Conservation (phyloP, 2,888 invertebrate species). For the Harpagoxenus sublaevis region DNA sequence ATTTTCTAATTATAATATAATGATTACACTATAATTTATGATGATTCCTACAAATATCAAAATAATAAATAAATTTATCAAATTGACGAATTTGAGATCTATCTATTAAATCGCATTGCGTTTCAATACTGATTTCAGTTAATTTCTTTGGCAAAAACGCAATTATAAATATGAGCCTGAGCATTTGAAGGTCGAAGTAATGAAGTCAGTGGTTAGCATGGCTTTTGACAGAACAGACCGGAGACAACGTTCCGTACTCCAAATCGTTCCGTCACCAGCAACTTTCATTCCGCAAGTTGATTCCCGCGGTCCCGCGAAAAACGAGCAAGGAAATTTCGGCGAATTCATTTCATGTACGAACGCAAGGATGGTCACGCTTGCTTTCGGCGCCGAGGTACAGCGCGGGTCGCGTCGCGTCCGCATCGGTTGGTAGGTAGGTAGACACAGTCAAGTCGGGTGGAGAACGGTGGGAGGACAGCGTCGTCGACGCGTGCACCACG, state of each 20-base stretch:
- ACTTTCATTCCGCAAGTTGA: conserved; percentile 35
- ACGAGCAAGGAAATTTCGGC: conserved; percentile 56
- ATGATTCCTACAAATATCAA: too few relatives aligned
- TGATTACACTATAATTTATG: too few relatives aligned
- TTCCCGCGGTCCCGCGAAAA: conserved; percentile 34
- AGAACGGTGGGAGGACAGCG: conserved; percentile 68
- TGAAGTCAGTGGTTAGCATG: conserved; percentile 12
- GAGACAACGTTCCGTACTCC: not conserved
- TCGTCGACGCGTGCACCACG: conserved; percentile 80
- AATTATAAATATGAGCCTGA: not conserved
- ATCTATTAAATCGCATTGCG: not conserved
- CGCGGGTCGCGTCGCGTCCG: conserved; percentile 67
- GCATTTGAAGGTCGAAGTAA: conserved; percentile 4
- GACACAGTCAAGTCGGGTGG: conserved; percentile 60
- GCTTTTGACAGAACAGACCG: conserved; percentile 22
- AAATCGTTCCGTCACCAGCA: conserved; percentile 45
- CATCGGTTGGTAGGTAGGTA: conserved; percentile 60
- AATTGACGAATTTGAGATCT: not conserved
- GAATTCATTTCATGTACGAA: conserved; percentile 59
- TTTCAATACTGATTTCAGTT: not conserved
- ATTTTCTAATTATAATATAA: too few relatives aligned
- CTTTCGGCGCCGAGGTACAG: conserved; percentile 71
- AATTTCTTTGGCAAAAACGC: not conserved
- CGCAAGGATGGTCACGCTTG: conserved; percentile 65
- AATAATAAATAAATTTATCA: too few relatives aligned